phyloP scores from a whole-genome alignment of 2,797 vertebrate genomes.

The Rallus crepitans region DNA sequence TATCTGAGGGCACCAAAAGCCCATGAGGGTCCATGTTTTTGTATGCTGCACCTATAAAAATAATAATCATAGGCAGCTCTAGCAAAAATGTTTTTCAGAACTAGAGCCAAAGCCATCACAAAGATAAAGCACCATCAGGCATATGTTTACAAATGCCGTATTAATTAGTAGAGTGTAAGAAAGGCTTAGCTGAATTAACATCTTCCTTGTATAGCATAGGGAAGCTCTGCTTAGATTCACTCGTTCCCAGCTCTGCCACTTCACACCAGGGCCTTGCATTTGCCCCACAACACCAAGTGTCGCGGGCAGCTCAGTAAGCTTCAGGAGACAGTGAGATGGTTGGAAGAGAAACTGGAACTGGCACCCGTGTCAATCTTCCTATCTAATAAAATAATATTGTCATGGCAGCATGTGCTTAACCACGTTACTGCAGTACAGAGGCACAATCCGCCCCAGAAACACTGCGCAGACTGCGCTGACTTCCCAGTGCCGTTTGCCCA shows the following conservation, averaged over 20 bases:
- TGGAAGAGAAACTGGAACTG: background rate
- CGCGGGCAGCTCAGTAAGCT: background rate
- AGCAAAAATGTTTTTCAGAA: conserved; percentile 44
- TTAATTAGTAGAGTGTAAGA: conserved; percentile 60
- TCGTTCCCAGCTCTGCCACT: conserved; percentile 36
- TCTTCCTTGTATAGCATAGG: background rate
- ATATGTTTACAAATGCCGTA: conserved; percentile 59
- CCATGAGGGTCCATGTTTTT: conserved; percentile 38
- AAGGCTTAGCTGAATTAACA: conserved; percentile 49
- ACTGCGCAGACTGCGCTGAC: background rate
- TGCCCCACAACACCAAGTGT: background rate
- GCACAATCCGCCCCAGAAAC: background rate
- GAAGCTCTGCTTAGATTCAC: conserved; percentile 19
- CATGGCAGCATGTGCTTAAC: background rate
- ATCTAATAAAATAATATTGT: background rate
- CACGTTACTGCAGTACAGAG: background rate
- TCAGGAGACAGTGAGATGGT: background rate
- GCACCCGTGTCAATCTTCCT: background rate
- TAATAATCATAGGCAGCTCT: conserved; percentile 32
- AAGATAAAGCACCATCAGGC: conserved; percentile 70
- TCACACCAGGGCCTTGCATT: background rate
- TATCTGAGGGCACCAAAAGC: conserved; percentile 42
- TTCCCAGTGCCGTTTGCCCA: background rate
- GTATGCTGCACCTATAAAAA: conserved; percentile 37
- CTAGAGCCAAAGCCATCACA: conserved; percentile 26